Base-by-base conservation (phyloP, 2,888 invertebrate genomes). In the Labia minor region DNA sequence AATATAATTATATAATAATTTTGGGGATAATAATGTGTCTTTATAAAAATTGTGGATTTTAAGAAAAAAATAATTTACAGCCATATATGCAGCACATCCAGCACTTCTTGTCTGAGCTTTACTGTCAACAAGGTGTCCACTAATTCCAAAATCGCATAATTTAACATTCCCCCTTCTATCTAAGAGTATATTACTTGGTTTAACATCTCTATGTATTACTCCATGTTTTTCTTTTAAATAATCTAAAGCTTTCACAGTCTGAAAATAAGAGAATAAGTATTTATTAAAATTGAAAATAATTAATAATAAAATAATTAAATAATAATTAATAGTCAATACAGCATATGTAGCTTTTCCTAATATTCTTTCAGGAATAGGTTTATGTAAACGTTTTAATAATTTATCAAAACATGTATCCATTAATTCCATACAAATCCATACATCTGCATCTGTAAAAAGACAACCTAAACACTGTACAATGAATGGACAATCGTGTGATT, bases 361-460 rank as follows among this genome's bases (percentile, higher is more conserved):
- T 75, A 99, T 95, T 73, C 86, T 84, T 81, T 99, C 98, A 1
- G 98, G 98, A 75, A 99, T 91, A n/a, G 95, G 90, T 72, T 86
- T 85, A 70, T 88, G 87, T 49, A 91, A 82, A 72, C 87, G 81
- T 78, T 94, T 95, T 69, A 97, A 82, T 74, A 99, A 81, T 81
- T 98, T 98, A 78, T 99, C 99, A 76, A 99, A 90, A 80, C 99
- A 99, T 19, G 96, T 95, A 14, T 95, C 90, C 99, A 99, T 99
- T 72, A 98, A 83, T 80, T 99, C 99, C 99, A 99, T 99, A 78
- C 98, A 99, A 76, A 99, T 98, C 95, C 98, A 98, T 0, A 99
- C 97, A 78, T 98, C 96, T 0, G 93, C 90, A 76, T 94, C 93
- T 0, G 94, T 95, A 67, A 99, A 95, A 80, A 99, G 97, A 80